Conservation (phyloP, 2,888 invertebrate genomes). For the Drosophila mimetica region DNA sequence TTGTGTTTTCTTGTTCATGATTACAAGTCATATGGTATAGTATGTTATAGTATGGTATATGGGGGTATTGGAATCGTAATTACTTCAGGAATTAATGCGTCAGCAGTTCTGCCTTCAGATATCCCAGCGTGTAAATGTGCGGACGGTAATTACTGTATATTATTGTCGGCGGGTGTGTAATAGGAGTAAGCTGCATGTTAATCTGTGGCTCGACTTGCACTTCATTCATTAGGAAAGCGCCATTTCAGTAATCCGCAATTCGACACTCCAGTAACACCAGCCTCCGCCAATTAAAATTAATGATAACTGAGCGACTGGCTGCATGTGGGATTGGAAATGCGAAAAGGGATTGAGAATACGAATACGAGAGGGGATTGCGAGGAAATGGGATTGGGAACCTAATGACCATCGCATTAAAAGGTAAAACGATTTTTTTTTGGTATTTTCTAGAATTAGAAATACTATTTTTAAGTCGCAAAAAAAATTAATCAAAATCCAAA, state of each 20-base stretch:
- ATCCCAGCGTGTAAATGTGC: background rate
- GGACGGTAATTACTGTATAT: slow-evolving; percentile 22
- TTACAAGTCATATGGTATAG: no score
- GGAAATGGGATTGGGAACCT: background rate
- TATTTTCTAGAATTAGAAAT: background rate
- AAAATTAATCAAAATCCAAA: no score
- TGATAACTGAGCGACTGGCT: slow-evolving; percentile 48
- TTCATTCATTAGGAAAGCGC: slow-evolving; percentile 39
- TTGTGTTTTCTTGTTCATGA: no score
- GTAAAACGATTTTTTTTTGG: background rate
- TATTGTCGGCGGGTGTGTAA: slow-evolving; percentile 21
- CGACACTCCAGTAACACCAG: background rate
- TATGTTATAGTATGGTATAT: no score
- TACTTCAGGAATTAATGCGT: no score
- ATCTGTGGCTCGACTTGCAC: slow-evolving; percentile 30
- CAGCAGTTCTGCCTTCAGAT: no score
- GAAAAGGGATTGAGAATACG: slow-evolving; percentile 9
- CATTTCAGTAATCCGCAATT: slow-evolving; percentile 15
- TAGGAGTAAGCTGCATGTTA: slow-evolving; percentile 38
- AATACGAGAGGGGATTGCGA: background rate
- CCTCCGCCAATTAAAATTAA: slow-evolving; percentile 65
- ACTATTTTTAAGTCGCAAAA: no score
- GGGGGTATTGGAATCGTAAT: no score
- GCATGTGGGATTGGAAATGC: slow-evolving; percentile 44
- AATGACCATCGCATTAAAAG: background rate